These are phyloP conservation scores for Meloidogyne floridensis DNA, from an alignment of 1,140 invertebrate genomes.

Conservation along the genomic window DNA sequence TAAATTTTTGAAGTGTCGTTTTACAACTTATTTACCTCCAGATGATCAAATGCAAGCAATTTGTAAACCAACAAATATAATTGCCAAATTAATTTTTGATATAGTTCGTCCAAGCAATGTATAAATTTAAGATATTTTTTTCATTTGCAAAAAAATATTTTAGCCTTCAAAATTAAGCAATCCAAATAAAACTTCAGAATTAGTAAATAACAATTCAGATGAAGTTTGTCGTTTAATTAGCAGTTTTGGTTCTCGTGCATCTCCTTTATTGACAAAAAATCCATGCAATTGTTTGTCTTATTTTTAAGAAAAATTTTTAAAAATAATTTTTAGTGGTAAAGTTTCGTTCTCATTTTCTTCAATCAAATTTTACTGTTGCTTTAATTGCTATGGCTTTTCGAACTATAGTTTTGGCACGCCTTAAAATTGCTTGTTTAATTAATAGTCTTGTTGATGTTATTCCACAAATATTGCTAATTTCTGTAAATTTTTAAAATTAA, in stretches of 20 bases:
- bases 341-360: constrained; percentile 35
- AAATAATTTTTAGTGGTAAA: constrained; percentile 34
- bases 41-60: constrained; percentile 39
- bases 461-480: constrained; percentile 39
- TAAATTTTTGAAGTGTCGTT: constrained; percentile 43
- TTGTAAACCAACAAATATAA: constrained; percentile 19
- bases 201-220: constrained; percentile 32
- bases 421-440: constrained; percentile 42
- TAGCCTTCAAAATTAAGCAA: constrained; percentile 11
- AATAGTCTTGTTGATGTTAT: constrained; percentile 35
- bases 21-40: constrained; percentile 46
- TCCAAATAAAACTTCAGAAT: constrained; percentile 11
- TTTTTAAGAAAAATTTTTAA: constrained; percentile 35
- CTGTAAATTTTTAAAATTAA: constrained; percentile 12
- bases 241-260: constrained; percentile 33
- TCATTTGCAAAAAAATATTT: not conserved
- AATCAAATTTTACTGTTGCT: constrained; percentile 45
- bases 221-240: constrained; percentile 40
- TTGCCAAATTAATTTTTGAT: constrained; percentile 34
- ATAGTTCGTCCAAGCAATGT: constrained; percentile 20
- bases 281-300: constrained; percentile 34
- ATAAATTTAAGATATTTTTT: not conserved
- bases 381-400: constrained; percentile 38
- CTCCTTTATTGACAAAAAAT: constrained; percentile 29
- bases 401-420: constrained; percentile 37